Base-by-base conservation (phyloP, 2,113 vertebrate genomes). In the Rhagologus leucostigma region DNA sequence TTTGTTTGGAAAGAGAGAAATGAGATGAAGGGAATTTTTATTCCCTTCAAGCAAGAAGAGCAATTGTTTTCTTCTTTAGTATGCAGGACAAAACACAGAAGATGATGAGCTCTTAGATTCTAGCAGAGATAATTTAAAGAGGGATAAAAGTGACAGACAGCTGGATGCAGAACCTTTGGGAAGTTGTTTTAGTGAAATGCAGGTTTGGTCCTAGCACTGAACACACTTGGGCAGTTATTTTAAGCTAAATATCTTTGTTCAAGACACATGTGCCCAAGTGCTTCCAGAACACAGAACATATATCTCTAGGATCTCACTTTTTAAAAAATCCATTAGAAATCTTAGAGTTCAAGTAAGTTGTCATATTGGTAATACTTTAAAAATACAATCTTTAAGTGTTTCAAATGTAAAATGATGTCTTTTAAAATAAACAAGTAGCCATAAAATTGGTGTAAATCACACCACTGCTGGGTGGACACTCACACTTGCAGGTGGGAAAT, bases 401-500 rank as follows among this genome's bases (percentile, higher is more conserved):
- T 53, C 22, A 73, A 86, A 87, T 0, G 2, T 15, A 46, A 84
- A 77, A 53, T 9, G 5, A 60, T 9, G 3, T 11, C 21, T 19
- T 87, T 86, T 73, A 16, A 91, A 56, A 82, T 33, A 27, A 56
- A 65, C 44, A 84, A 56, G 18, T 32, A 53, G 30, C 22, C 5
- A 42, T 8, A 39, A 56, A 84, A 80, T 5, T 5, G 24, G 39
- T 39, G 74, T 56, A 37, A 65, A 77, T 56, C 65, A 26, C 71
- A 68, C 1, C 41, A 41, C 0, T 47, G 49, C 35, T 55, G 39
- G 20, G 60, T 79, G 69, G 42, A 75, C 98, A 99, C 99, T 99
- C 98, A 99, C 99, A 99, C 99, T 98, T 99, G 99, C 96, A 99
- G 98, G 98, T 99, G 99, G 75, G 99, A 99, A 98, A 99, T 99